These are phyloP conservation scores for Ganaspis brasiliensis DNA, from an alignment of 2,888 invertebrate genomes.

Conservation along the genomic window DNA sequence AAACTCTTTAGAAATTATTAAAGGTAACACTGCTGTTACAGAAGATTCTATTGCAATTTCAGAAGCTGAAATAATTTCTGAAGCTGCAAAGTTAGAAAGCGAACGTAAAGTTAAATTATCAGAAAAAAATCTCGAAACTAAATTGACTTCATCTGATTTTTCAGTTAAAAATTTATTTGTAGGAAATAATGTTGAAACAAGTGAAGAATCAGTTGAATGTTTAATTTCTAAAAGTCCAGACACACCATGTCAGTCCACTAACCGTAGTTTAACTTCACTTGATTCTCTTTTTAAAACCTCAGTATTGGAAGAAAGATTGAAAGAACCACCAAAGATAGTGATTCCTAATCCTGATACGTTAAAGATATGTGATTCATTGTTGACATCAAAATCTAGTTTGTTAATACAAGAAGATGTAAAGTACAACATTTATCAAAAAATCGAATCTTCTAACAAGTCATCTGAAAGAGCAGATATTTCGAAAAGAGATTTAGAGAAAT, in stretches of 20 bases:
- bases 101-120: constrained; percentile 70
- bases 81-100: constrained; percentile 76
- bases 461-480: constrained; percentile 68
- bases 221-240: constrained; percentile 14
- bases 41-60: constrained; percentile 76
- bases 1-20: constrained; percentile 65
- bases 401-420: constrained; percentile 73
- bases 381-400: constrained; percentile 71
- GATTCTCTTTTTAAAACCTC: constrained; percentile 71
- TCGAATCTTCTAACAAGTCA: constrained; percentile 71
- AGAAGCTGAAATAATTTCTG: constrained; percentile 79
- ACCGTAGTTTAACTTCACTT: constrained; percentile 52
- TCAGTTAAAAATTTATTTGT: neutral
- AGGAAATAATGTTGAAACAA: constrained; percentile 20
- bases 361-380: constrained; percentile 65
- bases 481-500: constrained; percentile 73
- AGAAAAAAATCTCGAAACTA: constrained; percentile 56
- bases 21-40: constrained; percentile 65
- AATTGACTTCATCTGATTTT: constrained; percentile 24
- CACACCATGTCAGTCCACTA: constrained; percentile 44
- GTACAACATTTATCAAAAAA: constrained; percentile 64
- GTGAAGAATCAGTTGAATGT: neutral
- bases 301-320: constrained; percentile 74
- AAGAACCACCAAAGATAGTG: constrained; percentile 76
- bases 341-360: constrained; percentile 70